Evolutionary conservation across 2,797 vertebrate genomes (phyloP).

Genomic region (Ficedula albicollis): DNA sequence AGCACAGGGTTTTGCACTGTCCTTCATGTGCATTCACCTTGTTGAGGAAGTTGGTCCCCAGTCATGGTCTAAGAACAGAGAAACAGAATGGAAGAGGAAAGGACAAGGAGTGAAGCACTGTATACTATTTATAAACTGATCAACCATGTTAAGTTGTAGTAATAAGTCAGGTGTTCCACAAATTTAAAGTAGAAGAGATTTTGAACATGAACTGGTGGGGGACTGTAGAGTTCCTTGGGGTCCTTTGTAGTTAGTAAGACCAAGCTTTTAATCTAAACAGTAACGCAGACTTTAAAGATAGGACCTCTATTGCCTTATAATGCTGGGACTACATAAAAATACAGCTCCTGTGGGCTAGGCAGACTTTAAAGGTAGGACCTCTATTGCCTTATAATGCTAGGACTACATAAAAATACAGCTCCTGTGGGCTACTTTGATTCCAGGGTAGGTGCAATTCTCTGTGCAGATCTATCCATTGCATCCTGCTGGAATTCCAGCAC

Average conservation of each 20-base stretch:
- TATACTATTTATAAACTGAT: not conserved
- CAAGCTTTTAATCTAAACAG: not conserved
- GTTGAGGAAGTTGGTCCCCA: not conserved
- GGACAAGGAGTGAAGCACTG: not conserved
- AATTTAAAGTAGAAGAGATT: not conserved
- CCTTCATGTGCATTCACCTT: not conserved
- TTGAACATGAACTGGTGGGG: not conserved
- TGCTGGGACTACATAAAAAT: not conserved
- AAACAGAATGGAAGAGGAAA: not conserved
- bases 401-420: not conserved
- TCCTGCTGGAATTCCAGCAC: not conserved
- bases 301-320: not conserved
- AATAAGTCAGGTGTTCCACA: not conserved
- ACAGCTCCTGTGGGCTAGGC: not conserved
- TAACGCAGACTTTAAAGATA: not conserved
- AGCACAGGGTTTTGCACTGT: not conserved
- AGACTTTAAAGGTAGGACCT: not conserved
- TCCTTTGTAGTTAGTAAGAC: not conserved
- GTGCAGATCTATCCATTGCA: not conserved
- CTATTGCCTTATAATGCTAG: not conserved
- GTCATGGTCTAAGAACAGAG: not conserved
- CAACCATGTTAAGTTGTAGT: not conserved
- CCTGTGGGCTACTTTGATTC: not conserved
- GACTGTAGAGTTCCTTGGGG: not conserved
- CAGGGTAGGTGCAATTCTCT: not conserved